phyloP scores from a whole-genome alignment of 2,113 vertebrate genomes.

The Rattus rattus region DNA sequence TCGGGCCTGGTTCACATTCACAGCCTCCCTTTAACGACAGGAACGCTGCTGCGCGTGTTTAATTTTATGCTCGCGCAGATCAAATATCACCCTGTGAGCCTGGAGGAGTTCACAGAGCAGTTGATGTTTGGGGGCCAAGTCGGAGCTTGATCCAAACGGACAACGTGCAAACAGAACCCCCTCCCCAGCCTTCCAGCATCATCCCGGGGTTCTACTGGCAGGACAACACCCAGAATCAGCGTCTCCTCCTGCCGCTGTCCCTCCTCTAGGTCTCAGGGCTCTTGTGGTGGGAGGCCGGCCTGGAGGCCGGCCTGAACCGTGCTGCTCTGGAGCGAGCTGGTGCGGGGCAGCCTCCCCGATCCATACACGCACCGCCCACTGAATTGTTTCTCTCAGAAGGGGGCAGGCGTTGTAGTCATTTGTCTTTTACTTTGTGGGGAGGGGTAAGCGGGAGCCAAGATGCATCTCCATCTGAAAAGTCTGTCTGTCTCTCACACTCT shows the following conservation, averaged over 20 bases:
- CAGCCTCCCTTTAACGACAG: background rate
- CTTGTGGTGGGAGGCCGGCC: background rate
- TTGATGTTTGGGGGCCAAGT: rapidly evolving
- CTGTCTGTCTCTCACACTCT: background rate
- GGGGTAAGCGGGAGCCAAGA: background rate
- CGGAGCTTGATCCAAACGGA: background rate
- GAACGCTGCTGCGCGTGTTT: background rate
- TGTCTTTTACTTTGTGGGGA: background rate
- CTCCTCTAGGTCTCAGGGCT: background rate
- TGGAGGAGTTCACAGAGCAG: background rate
- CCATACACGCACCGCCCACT: no score
- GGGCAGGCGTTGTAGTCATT: background rate
- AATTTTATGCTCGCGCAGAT: background rate
- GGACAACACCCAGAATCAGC: rapidly evolving
- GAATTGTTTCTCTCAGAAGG: background rate
- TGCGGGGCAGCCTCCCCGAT: background rate
- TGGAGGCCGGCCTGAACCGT: background rate
- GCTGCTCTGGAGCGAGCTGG: background rate
- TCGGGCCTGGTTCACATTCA: background rate
- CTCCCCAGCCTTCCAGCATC: rapidly evolving
- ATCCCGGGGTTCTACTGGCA: no score
- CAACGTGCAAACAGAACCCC: no score
- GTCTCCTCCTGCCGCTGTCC: no score
- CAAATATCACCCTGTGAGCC: background rate
- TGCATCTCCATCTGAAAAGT: background rate